Evolutionary conservation across 2,797 vertebrate species (phyloP).

Genomic region (Ctenopoma multispine): DNA sequence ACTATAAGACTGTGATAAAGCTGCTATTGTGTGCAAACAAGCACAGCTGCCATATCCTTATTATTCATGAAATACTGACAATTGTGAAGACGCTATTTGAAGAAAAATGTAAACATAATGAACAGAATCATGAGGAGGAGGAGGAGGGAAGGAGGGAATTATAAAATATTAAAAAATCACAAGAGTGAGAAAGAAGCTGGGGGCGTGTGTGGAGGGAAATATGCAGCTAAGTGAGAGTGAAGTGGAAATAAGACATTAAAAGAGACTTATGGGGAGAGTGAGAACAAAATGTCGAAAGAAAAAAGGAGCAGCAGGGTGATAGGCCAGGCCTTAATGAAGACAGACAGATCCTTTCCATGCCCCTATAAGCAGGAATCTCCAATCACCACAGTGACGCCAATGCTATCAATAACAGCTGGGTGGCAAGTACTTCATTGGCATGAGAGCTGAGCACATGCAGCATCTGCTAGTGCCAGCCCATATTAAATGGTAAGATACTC

Average conservation of each 20-base stretch:
- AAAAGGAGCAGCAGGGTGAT: constrained; percentile 47
- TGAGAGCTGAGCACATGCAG: constrained; percentile 49
- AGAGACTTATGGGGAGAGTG: constrained; percentile 58
- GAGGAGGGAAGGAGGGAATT: constrained; percentile 58
- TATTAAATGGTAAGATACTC: constrained; percentile 61
- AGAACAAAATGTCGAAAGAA: constrained; percentile 53
- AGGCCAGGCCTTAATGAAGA: constrained; percentile 78
- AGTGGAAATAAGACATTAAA: constrained; percentile 65
- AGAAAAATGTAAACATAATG: constrained; percentile 75
- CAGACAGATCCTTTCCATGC: constrained; percentile 69
- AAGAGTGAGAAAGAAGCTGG: constrained; percentile 65
- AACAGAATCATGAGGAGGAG: constrained; percentile 67
- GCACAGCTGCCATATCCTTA: constrained; percentile 45
- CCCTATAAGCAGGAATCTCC: constrained; percentile 70
- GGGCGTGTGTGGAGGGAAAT: constrained; percentile 60
- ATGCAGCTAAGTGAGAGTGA: constrained; percentile 70
- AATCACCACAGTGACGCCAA: constrained; percentile 45
- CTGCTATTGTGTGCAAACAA: constrained; percentile 47
- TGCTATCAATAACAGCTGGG: constrained; percentile 69
- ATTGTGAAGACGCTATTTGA: constrained; percentile 59
- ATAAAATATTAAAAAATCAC: constrained; percentile 80
- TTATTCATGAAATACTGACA: constrained; percentile 70
- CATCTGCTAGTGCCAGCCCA: constrained; percentile 63
- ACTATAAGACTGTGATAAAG: constrained; percentile 46
- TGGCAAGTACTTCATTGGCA: constrained; percentile 61